phyloP scores from a whole-genome alignment of 2,113 vertebrate species.

The Eudyptes chrysolophus region DNA sequence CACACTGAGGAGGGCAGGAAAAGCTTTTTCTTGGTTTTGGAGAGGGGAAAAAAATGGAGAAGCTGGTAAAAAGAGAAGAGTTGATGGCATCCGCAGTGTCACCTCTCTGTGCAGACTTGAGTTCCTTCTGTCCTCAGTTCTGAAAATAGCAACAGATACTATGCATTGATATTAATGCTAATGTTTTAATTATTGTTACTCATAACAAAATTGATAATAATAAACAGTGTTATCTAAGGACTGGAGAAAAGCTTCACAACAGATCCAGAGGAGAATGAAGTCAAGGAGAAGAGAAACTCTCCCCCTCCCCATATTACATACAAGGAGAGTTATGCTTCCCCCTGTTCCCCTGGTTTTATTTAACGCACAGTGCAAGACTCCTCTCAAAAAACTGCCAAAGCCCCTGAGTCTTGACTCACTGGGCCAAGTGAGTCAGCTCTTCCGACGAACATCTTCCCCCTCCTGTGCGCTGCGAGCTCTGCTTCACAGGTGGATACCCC shows the following conservation, averaged over 20 bases:
- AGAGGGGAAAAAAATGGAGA: neutral
- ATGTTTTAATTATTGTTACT: neutral
- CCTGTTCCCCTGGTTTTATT: neutral
- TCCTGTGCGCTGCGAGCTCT: neutral
- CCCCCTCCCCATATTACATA: neutral
- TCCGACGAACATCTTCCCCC: accelerated
- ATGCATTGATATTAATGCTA: neutral
- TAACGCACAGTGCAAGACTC: neutral
- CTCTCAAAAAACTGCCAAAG: neutral
- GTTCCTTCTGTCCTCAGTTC: neutral
- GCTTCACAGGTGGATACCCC: neutral
- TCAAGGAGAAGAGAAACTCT: neutral
- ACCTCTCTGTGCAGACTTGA: neutral
- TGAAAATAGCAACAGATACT: neutral
- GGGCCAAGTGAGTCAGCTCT: neutral
- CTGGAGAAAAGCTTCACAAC: neutral
- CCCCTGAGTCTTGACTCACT: neutral
- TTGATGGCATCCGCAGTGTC: neutral
- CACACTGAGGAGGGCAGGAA: neutral
- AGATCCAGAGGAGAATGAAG: neutral
- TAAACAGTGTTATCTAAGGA: neutral
- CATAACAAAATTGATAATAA: neutral
- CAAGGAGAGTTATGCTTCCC: neutral
- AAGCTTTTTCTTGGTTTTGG: neutral
- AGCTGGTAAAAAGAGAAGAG: neutral